Percentiles rank a stretch among this genome's conserved stretches.
phyloP scores from a whole-genome alignment of 2,888 invertebrate genomes.

The Alsophila aescularia region DNA sequence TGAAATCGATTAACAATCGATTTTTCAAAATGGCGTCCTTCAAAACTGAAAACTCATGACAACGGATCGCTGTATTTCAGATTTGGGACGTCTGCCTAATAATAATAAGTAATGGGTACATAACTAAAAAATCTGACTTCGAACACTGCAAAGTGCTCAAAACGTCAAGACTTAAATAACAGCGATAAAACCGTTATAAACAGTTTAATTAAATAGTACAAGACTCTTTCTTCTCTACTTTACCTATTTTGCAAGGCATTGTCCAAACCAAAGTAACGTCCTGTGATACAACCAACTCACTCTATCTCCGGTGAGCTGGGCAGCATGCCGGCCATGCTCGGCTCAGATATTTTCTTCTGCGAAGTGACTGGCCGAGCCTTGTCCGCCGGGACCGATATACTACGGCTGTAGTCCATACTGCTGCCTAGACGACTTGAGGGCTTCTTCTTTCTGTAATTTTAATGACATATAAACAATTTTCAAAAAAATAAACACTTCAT shows the following conservation, averaged over 20 bases:
- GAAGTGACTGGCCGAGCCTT: constrained; percentile 77
- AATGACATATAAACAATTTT: no score
- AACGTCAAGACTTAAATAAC: neutral
- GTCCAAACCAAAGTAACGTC: constrained; percentile 30
- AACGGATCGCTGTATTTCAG: no score
- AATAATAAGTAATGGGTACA: no score
- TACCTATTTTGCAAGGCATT: constrained; percentile 12
- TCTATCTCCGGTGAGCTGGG: constrained; percentile 89
- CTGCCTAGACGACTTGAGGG: constrained; percentile 84
- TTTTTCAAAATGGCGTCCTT: no score
- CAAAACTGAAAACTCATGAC: no score
- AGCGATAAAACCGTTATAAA: no score
- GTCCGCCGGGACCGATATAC: constrained; percentile 94
- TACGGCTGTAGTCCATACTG: constrained; percentile 91
- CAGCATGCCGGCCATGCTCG: constrained; percentile 83
- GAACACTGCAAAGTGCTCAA: no score
- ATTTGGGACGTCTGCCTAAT: no score
- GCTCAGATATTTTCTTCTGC: constrained; percentile 81
- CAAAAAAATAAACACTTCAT: no score
- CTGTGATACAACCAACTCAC: constrained; percentile 75
- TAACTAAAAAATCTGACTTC: no score
- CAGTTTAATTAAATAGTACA: neutral
- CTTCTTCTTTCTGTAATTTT: constrained; percentile 87
- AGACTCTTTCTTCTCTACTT: neutral
- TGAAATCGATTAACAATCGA: no score